Evolutionary conservation across 2,888 invertebrate genomes (phyloP), one percentile per base, ranked within the genome.

Genomic region (Pandemis corylana): DNA sequence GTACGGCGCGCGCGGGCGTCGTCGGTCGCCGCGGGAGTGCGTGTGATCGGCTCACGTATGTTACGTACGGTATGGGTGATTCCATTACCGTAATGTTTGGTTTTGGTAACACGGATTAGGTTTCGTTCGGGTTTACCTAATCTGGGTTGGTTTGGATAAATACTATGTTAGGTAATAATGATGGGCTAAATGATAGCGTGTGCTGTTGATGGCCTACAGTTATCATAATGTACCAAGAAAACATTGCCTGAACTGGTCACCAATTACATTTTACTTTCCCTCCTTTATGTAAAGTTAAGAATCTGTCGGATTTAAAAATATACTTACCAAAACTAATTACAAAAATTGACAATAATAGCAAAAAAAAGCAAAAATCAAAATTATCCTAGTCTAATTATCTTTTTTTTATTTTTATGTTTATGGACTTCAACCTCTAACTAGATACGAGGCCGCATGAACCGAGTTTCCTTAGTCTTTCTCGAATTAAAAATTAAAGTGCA

Each of bases 71-170:
- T 75, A 75, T 71, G 76, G 77, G 75, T 77, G 83, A 85, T 88
- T 85, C 88, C 90, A 85, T 88, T 85, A 88, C 90, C 85, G 89
- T 90, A 89, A 87, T 85, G 83, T 86, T 88, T 86, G 84, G 79
- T 79, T 84, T 84, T 81, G 80, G 82, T 81, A 67, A 69, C 59
- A 71, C 72, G 72, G 73, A 72, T 76, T 72, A 77, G 71, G 74
- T 72, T 71, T 71, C 75, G 66, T 72, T 76, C 59, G 72, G 62
- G 56, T 61, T 7, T 62, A 67, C 59, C 59, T 59, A 59, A 59
- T 59, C 59, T 59, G 28, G 12, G 28, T 12, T 63, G 63, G 63
- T 63, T 63, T 63, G 71, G 71, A 63, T 63, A 15, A 15, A 63
- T 42, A 12, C 59, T 59, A 28, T 9, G 59, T 59, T 59, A 59